A percentile compares a stretch with the other conserved stretches of the same genome.
These are phyloP conservation scores for Pomacea maculata DNA, from an alignment of 1,140 invertebrate species.

Conservation along the genomic window DNA sequence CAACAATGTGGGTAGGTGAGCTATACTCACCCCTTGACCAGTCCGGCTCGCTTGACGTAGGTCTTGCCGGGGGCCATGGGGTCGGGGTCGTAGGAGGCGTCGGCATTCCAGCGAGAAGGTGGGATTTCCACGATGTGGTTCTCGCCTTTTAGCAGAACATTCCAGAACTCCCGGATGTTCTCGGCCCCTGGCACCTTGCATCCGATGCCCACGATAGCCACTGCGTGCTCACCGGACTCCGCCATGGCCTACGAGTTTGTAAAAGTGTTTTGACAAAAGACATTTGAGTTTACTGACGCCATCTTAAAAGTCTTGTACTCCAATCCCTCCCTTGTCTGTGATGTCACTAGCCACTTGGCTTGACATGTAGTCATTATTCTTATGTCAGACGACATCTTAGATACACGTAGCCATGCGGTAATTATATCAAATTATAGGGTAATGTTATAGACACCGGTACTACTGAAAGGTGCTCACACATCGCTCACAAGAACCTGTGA, in stretches of 20 bases:
- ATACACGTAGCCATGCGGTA: too few species aligned
- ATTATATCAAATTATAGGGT: too few species aligned
- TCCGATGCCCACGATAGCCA: constrained; percentile 38
- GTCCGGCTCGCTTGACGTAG: constrained; percentile 44
- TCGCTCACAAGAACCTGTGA: too few species aligned
- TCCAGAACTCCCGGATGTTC: constrained; percentile 50
- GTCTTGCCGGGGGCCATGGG: constrained; percentile 38
- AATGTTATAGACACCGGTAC: too few species aligned
- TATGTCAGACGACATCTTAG: too few species aligned
- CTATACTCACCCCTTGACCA: constrained; percentile 41
- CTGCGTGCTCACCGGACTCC: background rate
- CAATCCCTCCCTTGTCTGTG: too few species aligned
- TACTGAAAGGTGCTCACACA: too few species aligned
- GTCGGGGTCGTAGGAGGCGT: constrained; percentile 42
- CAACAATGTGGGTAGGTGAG: background rate
- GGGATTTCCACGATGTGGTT: constrained; percentile 49
- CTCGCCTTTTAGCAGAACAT: constrained; percentile 47
- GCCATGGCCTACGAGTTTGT: background rate
- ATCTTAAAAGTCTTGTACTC: too few species aligned
- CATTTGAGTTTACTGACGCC: too few species aligned
- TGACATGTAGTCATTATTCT: too few species aligned
- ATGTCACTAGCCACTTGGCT: too few species aligned
- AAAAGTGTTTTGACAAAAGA: too few species aligned
- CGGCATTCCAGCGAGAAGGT: constrained; percentile 42
- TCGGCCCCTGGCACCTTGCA: constrained; percentile 36